These are phyloP conservation scores for Natator depressus DNA, from an alignment of 2,113 vertebrate species.

Conservation along the genomic window DNA sequence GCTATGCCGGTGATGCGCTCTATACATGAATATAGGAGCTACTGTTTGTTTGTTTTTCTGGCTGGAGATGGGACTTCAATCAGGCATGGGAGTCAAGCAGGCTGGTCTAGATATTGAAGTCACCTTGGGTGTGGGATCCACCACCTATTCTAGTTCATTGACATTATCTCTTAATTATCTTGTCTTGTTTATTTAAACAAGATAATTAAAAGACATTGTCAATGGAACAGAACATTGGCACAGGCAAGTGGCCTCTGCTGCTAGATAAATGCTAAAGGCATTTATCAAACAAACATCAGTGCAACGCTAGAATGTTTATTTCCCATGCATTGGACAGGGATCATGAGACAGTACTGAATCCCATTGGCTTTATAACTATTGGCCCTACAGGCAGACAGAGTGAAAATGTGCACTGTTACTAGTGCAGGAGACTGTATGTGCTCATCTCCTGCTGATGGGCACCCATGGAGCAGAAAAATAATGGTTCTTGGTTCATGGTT, in stretches of 20 bases:
- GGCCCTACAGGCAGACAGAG: neutral
- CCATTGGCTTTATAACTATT: neutral
- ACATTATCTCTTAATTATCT: constrained; percentile 76
- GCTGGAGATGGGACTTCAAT: neutral
- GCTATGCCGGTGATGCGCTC: neutral
- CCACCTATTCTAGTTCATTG: constrained; percentile 56
- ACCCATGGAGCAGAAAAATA: neutral
- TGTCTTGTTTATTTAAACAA: constrained; percentile 73
- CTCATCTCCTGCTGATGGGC: neutral
- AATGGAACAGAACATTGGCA: constrained; percentile 72
- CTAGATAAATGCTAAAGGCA: constrained; percentile 68
- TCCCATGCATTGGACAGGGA: constrained; percentile 52
- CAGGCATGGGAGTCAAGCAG: neutral
- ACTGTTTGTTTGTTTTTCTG: neutral
- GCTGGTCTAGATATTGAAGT: neutral
- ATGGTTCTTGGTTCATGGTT: neutral
- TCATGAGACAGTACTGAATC: neutral
- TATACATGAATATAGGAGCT: neutral
- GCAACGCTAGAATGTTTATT: constrained; percentile 48
- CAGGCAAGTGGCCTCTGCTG: constrained; percentile 51
- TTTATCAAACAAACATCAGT: constrained; percentile 59
- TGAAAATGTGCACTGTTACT: constrained; percentile 8
- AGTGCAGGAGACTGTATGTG: neutral
- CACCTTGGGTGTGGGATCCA: neutral
- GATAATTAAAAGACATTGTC: constrained; percentile 73